Percentiles rank a stretch among this genome's conserved stretches.
phyloP scores from a whole-genome alignment of 2,113 vertebrate species.

The Saguinus midas region DNA sequence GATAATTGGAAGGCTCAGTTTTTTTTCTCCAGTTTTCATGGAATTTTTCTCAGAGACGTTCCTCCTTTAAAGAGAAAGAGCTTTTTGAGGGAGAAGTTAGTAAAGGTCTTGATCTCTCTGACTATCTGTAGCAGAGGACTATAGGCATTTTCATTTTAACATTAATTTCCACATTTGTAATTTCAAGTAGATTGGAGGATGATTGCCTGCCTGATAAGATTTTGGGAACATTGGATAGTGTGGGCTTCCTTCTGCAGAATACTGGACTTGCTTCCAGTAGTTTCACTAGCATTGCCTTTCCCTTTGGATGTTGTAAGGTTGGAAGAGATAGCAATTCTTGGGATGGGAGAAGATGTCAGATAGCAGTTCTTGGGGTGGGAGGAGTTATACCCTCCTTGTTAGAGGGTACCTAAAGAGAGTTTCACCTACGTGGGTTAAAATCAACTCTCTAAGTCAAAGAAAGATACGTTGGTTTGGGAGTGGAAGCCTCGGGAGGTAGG shows the following conservation, averaged over 20 bases:
- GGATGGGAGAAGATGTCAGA: not conserved
- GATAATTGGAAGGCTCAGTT: not conserved
- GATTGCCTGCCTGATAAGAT: not conserved
- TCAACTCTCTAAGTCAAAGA: not conserved
- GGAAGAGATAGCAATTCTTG: not conserved
- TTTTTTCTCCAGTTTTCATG: not conserved
- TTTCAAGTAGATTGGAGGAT: not conserved
- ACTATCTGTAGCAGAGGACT: not conserved
- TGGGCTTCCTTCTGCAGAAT: not conserved
- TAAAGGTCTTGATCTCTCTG: not conserved
- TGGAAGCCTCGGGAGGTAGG: not conserved
- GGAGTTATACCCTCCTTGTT: not conserved
- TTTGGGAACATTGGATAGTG: fast-evolving
- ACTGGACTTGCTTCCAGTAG: not conserved
- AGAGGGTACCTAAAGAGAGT: not conserved
- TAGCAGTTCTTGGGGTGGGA: too few species aligned
- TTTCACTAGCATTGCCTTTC: not conserved
- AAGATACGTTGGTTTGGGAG: not conserved
- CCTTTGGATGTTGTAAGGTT: not conserved
- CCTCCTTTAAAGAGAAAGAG: not conserved
- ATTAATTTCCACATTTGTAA: not conserved
- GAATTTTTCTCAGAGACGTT: not conserved
- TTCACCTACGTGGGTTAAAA: not conserved
- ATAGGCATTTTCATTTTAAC: not conserved
- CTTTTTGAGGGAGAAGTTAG: not conserved